Conservation (phyloP, 37 sponge, comb jelly and placozoan species). For the Theonella swinhoei region DNA sequence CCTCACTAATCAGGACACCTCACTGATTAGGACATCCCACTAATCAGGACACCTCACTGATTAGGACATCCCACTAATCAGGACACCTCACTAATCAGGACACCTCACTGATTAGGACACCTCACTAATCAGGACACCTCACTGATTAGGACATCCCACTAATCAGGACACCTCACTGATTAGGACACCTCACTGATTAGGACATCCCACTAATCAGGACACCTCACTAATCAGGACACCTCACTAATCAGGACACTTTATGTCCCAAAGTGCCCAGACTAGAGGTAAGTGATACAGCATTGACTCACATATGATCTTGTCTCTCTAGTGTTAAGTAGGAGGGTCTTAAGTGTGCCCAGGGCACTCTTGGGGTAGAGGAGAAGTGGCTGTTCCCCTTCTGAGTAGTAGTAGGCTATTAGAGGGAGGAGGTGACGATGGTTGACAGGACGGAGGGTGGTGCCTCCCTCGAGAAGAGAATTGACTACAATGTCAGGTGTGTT, state of each 20-base stretch:
- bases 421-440: slow-evolving; percentile 67
- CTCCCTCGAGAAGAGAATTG: slow-evolving; percentile 69
- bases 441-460: slow-evolving; percentile 34
- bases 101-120: too few species aligned
- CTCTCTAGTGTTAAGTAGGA: slow-evolving; percentile 54
- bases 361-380: slow-evolving; percentile 74
- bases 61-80: background rate
- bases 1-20: background rate
- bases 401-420: slow-evolving; percentile 52
- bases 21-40: too few species aligned
- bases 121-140: slow-evolving; percentile 2
- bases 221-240: background rate
- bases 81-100: background rate
- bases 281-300: background rate
- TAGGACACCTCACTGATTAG: too few species aligned
- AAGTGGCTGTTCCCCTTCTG: slow-evolving; percentile 62
- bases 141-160: background rate
- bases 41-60: slow-evolving; percentile 1
- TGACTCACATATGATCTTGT: slow-evolving; percentile 9
- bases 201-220: slow-evolving; percentile 2
- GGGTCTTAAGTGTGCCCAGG: slow-evolving; percentile 63
- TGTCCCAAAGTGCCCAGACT: too few species aligned
- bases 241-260: too few species aligned
- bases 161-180: background rate
- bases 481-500: slow-evolving; percentile 76